Evolutionary conservation across 2,888 invertebrate species (phyloP).

Genomic region (Sepiola atlantica): DNA sequence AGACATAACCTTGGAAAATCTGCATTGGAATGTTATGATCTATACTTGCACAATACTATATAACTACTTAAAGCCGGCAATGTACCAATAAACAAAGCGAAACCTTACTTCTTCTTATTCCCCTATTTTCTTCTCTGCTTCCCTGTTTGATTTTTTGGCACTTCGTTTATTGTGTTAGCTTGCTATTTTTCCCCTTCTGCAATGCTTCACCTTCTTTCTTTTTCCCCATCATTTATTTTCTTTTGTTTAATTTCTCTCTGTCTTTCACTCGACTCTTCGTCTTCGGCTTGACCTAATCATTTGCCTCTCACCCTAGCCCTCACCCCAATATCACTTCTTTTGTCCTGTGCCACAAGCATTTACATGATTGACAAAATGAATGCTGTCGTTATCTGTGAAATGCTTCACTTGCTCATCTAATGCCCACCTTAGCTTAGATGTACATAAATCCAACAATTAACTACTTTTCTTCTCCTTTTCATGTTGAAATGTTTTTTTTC

Average conservation of each 20-base stretch:
- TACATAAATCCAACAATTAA: background rate
- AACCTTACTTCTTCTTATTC: background rate
- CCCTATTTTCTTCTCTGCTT: background rate
- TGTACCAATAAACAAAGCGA: background rate
- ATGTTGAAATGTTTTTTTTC: background rate
- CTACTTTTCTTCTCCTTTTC: background rate
- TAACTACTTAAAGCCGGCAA: background rate
- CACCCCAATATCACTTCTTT: background rate
- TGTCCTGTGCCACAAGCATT: background rate
- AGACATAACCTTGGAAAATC: background rate
- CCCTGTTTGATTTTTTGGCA: background rate
- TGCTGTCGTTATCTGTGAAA: background rate
- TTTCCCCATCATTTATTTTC: too few relatives aligned
- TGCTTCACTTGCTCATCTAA: background rate
- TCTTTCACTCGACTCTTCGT: background rate
- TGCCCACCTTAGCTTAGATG: background rate
- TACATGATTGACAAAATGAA: conserved; percentile 32
- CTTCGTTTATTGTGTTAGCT: background rate
- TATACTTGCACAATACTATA: background rate
- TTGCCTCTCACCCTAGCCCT: background rate
- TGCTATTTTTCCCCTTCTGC: background rate
- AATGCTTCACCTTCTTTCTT: background rate
- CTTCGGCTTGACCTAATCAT: background rate
- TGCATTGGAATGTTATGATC: background rate
- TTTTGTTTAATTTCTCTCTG: too few relatives aligned